phyloP scores from a whole-genome alignment of 2,113 vertebrate genomes.

The Rhipidura dahli region DNA sequence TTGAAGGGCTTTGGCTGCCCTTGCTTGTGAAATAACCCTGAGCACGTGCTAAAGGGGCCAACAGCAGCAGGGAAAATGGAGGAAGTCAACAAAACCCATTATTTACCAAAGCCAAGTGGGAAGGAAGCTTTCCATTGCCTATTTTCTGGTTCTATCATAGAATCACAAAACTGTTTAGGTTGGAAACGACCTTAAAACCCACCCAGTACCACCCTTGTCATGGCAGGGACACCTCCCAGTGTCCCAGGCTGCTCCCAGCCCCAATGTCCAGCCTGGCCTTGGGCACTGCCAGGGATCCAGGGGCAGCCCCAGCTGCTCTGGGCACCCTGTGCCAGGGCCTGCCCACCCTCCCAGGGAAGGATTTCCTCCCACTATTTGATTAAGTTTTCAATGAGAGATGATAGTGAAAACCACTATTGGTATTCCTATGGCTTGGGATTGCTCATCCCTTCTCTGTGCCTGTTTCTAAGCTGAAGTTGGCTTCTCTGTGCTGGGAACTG shows the following conservation, averaged over 20 bases:
- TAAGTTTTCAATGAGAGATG: background rate
- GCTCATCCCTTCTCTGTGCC: background rate
- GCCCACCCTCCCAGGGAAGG: background rate
- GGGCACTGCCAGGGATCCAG: background rate
- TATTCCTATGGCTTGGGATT: fast-evolving
- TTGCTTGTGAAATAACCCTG: fast-evolving
- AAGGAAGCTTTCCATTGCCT: background rate
- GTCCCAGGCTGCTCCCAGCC: background rate
- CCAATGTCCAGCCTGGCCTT: background rate
- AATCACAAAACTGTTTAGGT: background rate
- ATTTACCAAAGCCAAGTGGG: background rate
- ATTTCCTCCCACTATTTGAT: background rate
- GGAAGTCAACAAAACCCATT: background rate
- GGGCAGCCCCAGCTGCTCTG: background rate
- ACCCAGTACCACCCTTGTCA: fast-evolving
- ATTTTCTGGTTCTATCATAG: background rate
- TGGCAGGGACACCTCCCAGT: background rate
- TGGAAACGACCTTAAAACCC: background rate
- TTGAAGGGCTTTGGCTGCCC: background rate
- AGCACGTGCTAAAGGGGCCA: no score
- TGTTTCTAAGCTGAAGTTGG: background rate
- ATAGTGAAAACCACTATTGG: fast-evolving
- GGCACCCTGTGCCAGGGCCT: background rate
- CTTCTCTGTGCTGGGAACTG: background rate
- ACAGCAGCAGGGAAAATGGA: background rate